Evolutionary conservation across 2,888 invertebrate genomes (phyloP).

Genomic region (Pinctada fucata): DNA sequence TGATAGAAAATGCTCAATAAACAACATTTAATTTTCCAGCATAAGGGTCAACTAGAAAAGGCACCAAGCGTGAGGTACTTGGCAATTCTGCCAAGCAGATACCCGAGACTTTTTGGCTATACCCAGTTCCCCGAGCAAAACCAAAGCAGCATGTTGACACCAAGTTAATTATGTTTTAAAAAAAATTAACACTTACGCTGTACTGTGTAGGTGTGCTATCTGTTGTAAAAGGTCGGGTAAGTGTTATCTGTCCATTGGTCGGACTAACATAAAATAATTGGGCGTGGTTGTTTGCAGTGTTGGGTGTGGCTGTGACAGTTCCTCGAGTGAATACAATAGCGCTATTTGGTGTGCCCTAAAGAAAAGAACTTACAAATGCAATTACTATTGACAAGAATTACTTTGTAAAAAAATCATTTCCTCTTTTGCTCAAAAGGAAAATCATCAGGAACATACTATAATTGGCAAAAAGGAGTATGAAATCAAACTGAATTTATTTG

Average conservation of each 20-base stretch:
- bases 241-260: slow-evolving; percentile 50
- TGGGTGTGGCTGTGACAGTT: slow-evolving; percentile 25
- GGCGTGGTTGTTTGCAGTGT: slow-evolving; percentile 14
- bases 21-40: neutral
- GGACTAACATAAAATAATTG: slow-evolving; percentile 41
- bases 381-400: too few relatives aligned
- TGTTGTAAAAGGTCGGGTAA: slow-evolving; percentile 31
- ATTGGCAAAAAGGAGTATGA: too few relatives aligned
- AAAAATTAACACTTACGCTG: slow-evolving; percentile 19
- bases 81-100: neutral
- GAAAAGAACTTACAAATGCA: neutral
- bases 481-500: too few relatives aligned
- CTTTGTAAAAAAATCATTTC: too few relatives aligned
- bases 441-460: too few relatives aligned
- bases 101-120: neutral
- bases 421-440: too few relatives aligned
- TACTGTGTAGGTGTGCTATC: slow-evolving; percentile 22
- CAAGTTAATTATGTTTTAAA: neutral
- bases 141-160: too few relatives aligned
- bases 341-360: slow-evolving; percentile 47
- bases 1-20: neutral
- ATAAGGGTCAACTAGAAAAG: neutral
- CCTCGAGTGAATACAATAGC: slow-evolving; percentile 35
- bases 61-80: neutral
- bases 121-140: neutral